phyloP scores from a whole-genome alignment of 2,797 vertebrate species.

The Lepilemur ruficaudatus region DNA sequence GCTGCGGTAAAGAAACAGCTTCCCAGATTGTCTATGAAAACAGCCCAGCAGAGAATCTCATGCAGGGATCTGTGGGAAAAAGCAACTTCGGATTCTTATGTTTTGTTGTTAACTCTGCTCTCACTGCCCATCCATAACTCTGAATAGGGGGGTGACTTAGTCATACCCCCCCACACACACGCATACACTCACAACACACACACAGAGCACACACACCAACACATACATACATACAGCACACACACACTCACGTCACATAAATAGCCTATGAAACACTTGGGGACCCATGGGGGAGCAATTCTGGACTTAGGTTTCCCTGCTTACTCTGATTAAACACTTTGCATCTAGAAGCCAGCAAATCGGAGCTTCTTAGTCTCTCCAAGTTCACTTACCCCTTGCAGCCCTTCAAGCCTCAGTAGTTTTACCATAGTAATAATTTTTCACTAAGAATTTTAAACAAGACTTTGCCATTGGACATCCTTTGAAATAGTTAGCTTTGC shows the following conservation, averaged over 20 bases:
- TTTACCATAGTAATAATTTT: constrained; percentile 78
- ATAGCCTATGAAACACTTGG: not conserved
- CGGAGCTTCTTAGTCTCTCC: not conserved
- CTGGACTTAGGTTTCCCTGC: not conserved
- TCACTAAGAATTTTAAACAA: constrained; percentile 67
- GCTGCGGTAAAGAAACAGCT: not conserved
- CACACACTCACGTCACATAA: not conserved
- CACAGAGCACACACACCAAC: not conserved
- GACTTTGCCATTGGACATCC: constrained; percentile 66
- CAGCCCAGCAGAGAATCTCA: not conserved
- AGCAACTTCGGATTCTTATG: not conserved
- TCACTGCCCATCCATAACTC: not conserved
- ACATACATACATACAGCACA: not conserved
- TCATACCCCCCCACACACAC: too few relatives aligned
- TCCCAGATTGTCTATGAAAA: not conserved
- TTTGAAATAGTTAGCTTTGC: constrained; percentile 73
- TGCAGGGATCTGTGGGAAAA: not conserved
- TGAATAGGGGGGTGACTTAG: not conserved
- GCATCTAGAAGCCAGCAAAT: constrained; percentile 25
- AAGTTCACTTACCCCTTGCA: constrained; percentile 65
- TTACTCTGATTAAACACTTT: constrained; percentile 45
- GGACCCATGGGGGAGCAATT: not conserved
- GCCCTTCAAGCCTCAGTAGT: constrained; percentile 76
- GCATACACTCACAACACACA: too few relatives aligned
- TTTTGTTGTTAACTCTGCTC: not conserved